Evolutionary conservation across 2,113 vertebrate species (phyloP).

Genomic region (Tenrec ecaudatus): DNA sequence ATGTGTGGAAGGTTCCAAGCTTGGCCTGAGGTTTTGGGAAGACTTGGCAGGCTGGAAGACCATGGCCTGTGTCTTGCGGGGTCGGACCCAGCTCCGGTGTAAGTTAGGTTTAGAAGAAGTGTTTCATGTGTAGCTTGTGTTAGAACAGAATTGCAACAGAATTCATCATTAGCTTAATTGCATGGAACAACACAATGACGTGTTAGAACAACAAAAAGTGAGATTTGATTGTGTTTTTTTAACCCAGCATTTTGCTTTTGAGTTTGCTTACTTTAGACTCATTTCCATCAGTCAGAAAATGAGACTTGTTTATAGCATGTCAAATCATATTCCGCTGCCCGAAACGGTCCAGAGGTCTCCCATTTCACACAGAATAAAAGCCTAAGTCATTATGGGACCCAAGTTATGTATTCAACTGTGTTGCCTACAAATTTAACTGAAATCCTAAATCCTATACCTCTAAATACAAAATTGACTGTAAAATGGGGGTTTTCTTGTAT

Average conservation of each 20-base stretch:
- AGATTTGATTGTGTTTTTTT: background rate
- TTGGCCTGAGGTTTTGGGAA: background rate
- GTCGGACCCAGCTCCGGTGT: background rate
- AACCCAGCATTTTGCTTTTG: background rate
- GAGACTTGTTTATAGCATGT: background rate
- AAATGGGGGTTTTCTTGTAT: background rate
- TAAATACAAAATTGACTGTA: too few species aligned
- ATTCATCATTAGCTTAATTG: background rate
- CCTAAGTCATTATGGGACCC: too few species aligned
- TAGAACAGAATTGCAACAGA: background rate
- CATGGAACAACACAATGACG: background rate
- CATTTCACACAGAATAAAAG: too few species aligned
- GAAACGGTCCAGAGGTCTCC: background rate
- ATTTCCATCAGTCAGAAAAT: background rate
- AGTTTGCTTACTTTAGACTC: background rate
- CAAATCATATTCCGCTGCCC: background rate
- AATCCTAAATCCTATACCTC: background rate
- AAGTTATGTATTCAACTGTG: background rate
- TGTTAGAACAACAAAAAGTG: background rate
- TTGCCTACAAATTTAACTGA: background rate
- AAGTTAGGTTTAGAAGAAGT: background rate
- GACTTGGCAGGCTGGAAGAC: background rate
- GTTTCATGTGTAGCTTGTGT: background rate
- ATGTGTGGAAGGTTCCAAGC: background rate
- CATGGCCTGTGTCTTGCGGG: background rate